Evolutionary conservation across 2,888 invertebrate species (phyloP).

Genomic region (Marronus borbonicus): DNA sequence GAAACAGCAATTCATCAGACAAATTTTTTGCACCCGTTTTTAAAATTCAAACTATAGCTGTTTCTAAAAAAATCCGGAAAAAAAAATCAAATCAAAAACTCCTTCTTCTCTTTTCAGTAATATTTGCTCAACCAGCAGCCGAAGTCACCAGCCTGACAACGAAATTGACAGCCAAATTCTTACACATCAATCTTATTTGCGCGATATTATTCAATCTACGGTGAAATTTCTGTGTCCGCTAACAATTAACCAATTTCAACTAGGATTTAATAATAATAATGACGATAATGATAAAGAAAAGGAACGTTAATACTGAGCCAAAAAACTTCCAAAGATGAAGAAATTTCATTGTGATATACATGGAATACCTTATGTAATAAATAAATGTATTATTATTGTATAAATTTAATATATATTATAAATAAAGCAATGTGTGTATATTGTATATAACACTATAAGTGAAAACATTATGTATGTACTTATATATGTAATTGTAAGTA

Average conservation of each 20-base stretch:
- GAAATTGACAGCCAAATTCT: constrained; percentile 8
- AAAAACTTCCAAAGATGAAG: constrained; percentile 55
- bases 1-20: too few species aligned
- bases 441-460: constrained; percentile 41
- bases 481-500: too few species aligned
- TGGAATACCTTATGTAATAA: constrained; percentile 50
- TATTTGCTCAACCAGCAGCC: constrained; percentile 47
- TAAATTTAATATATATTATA: constrained; percentile 47
- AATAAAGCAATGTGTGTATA: constrained; percentile 41
- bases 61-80: background rate
- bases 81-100: background rate
- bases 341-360: constrained; percentile 56
- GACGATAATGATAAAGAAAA: background rate
- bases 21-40: background rate
- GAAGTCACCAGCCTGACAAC: constrained; percentile 36
- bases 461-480: constrained; percentile 4
- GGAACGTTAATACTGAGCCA: constrained; percentile 47
- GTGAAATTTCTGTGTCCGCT: constrained; percentile 41
- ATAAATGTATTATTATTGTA: constrained; percentile 51
- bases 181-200: constrained; percentile 6
- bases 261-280: constrained; percentile 18
- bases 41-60: background rate
- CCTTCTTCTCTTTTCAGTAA: constrained; percentile 33
- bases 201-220: constrained; percentile 40
- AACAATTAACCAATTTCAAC: constrained; percentile 31